Percentiles rank a stretch among this genome's conserved stretches.
These are phyloP conservation scores for Meganola albula DNA, from an alignment of 2,888 invertebrate species.

Conservation along the genomic window DNA sequence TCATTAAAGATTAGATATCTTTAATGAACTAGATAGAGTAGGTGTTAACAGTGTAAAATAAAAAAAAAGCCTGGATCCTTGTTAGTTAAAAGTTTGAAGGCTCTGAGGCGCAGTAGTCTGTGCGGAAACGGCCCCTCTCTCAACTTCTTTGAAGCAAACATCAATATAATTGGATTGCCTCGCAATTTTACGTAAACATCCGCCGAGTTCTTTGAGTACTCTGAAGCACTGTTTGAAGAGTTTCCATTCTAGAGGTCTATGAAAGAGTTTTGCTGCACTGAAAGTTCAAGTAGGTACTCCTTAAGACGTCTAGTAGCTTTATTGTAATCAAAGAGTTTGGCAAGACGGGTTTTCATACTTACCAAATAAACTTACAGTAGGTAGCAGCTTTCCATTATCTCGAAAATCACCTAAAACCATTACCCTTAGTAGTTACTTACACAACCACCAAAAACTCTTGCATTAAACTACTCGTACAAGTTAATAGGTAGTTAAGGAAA, in stretches of 20 bases:
- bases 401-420: no score
- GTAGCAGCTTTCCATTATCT: no score
- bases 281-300: constrained; percentile 3
- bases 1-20: no score
- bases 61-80: constrained; percentile 37
- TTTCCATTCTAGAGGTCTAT: constrained; percentile 13
- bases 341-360: background rate
- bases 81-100: constrained; percentile 30
- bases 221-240: constrained; percentile 13
- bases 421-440: no score
- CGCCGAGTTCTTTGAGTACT: constrained; percentile 19
- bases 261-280: constrained; percentile 6
- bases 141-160: constrained; percentile 56
- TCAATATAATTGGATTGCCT: constrained; percentile 67
- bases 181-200: constrained; percentile 42
- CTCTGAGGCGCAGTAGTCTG: constrained; percentile 33
- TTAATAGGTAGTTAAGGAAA: no score
- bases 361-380: no score
- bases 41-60: no score
- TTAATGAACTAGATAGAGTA: no score
- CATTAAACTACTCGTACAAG: no score
- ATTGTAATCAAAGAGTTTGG: background rate
- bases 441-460: no score
- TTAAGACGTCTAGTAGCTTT: constrained; percentile 20
- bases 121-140: constrained; percentile 37